Evolutionary conservation across 1,140 invertebrate genomes (phyloP).

Genomic region (Centruroides sculpturatus): DNA sequence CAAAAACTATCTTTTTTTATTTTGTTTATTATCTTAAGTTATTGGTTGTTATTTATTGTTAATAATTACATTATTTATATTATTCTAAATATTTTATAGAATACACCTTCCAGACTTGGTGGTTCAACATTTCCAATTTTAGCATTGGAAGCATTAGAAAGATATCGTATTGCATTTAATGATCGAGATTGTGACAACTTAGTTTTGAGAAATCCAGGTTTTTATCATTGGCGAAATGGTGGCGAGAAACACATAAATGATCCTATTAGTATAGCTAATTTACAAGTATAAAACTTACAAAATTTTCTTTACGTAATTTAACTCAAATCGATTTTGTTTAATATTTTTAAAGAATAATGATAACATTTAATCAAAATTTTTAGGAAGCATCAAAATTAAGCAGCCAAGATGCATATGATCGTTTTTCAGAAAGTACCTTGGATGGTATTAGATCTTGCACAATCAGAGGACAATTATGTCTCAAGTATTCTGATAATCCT

Average conservation of each 20-base stretch:
- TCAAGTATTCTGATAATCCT: constrained; percentile 50
- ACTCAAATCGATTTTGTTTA: background rate
- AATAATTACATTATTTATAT: no score
- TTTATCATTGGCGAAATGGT: constrained; percentile 89
- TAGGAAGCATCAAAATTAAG: constrained; percentile 68
- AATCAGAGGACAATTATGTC: constrained; percentile 77
- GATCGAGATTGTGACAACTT: constrained; percentile 47
- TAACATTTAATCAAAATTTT: background rate
- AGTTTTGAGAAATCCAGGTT: constrained; percentile 82
- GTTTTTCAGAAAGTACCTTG: constrained; percentile 73
- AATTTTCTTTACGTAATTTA: background rate
- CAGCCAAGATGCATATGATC: constrained; percentile 65
- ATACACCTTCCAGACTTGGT: constrained; percentile 87
- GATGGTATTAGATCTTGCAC: constrained; percentile 74
- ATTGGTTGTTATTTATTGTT: no score
- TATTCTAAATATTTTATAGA: constrained; percentile 28
- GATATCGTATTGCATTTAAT: constrained; percentile 66
- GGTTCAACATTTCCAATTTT: constrained; percentile 81
- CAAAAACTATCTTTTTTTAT: no score
- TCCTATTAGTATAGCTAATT: constrained; percentile 76
- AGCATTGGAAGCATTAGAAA: constrained; percentile 69
- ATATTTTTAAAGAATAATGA: background rate
- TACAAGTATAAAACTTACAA: constrained; percentile 36
- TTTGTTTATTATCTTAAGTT: no score
- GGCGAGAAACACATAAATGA: constrained; percentile 98